Evolutionary conservation across 2,797 vertebrate species (phyloP).

Genomic region (Coracias cyanogaster): DNA sequence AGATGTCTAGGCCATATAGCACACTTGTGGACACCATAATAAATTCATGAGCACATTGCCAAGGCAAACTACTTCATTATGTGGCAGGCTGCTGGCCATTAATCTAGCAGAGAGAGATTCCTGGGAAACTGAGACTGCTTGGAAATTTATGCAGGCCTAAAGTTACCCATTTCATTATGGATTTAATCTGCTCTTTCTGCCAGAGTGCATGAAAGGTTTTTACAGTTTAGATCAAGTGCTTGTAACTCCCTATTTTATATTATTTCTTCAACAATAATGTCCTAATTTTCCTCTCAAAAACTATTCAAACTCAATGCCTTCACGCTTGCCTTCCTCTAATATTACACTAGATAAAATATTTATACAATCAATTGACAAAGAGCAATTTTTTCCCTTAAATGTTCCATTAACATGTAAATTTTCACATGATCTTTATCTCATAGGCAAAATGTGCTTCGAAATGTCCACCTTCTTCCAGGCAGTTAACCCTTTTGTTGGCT

Average conservation of each 20-base stretch:
- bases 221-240: slow-evolving; percentile 83
- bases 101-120: slow-evolving; percentile 91
- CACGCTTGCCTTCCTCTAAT: slow-evolving; percentile 75
- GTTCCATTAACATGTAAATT: slow-evolving; percentile 86
- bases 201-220: slow-evolving; percentile 80
- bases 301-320: slow-evolving; percentile 72
- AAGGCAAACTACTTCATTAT: slow-evolving; percentile 96
- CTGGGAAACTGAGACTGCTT: slow-evolving; percentile 87
- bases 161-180: slow-evolving; percentile 94
- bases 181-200: slow-evolving; percentile 91
- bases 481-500: slow-evolving; percentile 71
- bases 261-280: slow-evolving; percentile 81
- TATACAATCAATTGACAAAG: slow-evolving; percentile 85
- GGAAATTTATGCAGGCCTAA: slow-evolving; percentile 92
- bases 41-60: slow-evolving; percentile 94
- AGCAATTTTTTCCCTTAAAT: slow-evolving; percentile 76
- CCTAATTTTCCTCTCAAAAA: slow-evolving; percentile 78
- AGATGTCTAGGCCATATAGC: slow-evolving; percentile 91
- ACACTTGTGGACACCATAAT: slow-evolving; percentile 95
- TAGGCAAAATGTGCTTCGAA: slow-evolving; percentile 67
- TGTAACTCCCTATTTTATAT: slow-evolving; percentile 81
- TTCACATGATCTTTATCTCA: slow-evolving; percentile 76
- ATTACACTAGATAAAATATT: slow-evolving; percentile 85
- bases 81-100: slow-evolving; percentile 90
- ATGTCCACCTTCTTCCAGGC: slow-evolving; percentile 58